A percentile compares a stretch with the other conserved stretches of the same genome.
These are phyloP conservation scores for Drosophila atripex DNA, from an alignment of 2,888 invertebrate genomes.

Conservation along the genomic window DNA sequence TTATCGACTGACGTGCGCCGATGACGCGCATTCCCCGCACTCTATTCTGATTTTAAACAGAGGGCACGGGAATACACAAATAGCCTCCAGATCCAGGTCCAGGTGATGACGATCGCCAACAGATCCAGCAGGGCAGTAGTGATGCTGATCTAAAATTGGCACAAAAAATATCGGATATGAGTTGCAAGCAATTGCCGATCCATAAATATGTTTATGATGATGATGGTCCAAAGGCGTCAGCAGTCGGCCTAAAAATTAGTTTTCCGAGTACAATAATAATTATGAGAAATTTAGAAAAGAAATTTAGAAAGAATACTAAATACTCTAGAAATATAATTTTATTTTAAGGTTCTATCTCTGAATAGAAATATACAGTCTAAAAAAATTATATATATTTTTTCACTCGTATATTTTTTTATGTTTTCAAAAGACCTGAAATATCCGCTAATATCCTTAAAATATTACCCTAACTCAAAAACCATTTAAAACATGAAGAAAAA, in stretches of 20 bases:
- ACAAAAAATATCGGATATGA: slow-evolving; percentile 21
- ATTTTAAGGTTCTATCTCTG: neutral
- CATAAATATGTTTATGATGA: slow-evolving; percentile 25
- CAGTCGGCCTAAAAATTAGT: slow-evolving; percentile 41
- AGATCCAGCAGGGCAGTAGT: slow-evolving; percentile 5
- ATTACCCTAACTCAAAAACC: slow-evolving; percentile 28
- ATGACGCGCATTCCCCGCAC: slow-evolving; percentile 65
- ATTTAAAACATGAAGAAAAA: slow-evolving; percentile 53
- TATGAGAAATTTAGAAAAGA: neutral
- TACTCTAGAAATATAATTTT: neutral
- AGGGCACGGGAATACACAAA: slow-evolving; percentile 14
- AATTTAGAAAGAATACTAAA: neutral
- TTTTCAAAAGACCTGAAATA: neutral
- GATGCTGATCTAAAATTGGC: slow-evolving; percentile 48
- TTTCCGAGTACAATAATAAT: slow-evolving; percentile 21
- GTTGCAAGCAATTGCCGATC: slow-evolving; percentile 42
- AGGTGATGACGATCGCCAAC: slow-evolving; percentile 65
- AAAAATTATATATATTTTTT: neutral
- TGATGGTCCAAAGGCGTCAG: slow-evolving; percentile 71
- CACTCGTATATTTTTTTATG: neutral
- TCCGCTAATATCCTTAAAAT: neutral
- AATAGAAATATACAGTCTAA: neutral
- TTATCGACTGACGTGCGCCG: slow-evolving; percentile 68
- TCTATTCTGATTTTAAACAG: slow-evolving; percentile 59
- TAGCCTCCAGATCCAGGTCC: slow-evolving; percentile 55